Conservation (phyloP, 2,888 invertebrate genomes). For the Ophion costatus region DNA sequence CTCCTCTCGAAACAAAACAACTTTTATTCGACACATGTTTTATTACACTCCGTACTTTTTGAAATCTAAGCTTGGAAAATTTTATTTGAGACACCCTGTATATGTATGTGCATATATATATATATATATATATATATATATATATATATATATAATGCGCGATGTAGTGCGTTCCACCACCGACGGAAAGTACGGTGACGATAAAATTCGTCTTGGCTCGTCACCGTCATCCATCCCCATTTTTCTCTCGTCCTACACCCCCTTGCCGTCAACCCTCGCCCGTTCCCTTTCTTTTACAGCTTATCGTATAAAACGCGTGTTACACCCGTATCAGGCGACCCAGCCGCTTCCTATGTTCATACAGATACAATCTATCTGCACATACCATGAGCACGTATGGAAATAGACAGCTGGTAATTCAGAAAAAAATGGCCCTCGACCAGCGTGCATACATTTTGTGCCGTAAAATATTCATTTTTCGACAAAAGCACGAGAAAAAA, state of each 20-base stretch:
- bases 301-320: constrained; percentile 32
- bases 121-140: not conserved
- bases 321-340: not conserved
- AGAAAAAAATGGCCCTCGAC: not conserved
- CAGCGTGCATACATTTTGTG: not conserved
- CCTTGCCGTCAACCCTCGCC: not conserved
- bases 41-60: not conserved
- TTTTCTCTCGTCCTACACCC: constrained; percentile 48
- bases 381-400: not conserved
- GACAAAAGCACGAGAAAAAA: not conserved
- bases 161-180: constrained; percentile 34
- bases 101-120: not conserved
- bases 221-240: constrained; percentile 55
- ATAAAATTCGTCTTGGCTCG: constrained; percentile 66
- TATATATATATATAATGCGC: constrained; percentile 19
- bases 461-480: not conserved
- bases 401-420: not conserved
- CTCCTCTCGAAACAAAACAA: not conserved
- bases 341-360: not conserved
- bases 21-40: not conserved
- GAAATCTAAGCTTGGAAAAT: not conserved
- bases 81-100: not conserved
- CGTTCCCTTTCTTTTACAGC: constrained; percentile 35
- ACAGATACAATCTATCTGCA: constrained; percentile 1
- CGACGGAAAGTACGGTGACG: constrained; percentile 59